Conservation (phyloP, 2,113 vertebrate genomes). For the Tauraco erythrolophus region DNA sequence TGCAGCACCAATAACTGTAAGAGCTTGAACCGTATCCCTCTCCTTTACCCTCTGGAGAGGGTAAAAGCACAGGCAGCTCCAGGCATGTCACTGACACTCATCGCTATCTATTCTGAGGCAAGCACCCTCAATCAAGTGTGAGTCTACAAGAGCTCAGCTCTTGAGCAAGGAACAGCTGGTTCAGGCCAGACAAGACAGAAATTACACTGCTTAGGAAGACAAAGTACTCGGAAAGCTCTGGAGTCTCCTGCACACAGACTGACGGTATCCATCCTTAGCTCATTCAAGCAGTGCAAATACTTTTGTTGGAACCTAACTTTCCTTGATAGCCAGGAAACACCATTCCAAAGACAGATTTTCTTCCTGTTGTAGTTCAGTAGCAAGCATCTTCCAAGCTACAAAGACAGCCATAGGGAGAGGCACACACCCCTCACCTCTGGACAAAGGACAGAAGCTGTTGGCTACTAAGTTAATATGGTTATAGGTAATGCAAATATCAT, state of each 20-base stretch:
- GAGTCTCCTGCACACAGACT: not conserved
- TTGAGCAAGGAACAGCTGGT: constrained; percentile 22
- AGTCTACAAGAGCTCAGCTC: constrained; percentile 23
- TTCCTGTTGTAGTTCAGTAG: not conserved
- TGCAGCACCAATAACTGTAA: accelerated
- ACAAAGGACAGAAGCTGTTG: not conserved
- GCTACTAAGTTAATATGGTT: not conserved
- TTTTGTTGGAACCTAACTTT: not conserved
- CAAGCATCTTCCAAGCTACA: not conserved
- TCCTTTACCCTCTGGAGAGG: not conserved
- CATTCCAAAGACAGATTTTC: not conserved
- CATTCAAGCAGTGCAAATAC: not conserved
- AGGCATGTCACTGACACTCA: constrained; percentile 30
- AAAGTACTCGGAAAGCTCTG: not conserved
- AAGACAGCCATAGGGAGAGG: not conserved
- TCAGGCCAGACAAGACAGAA: not conserved
- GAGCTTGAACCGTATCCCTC: accelerated
- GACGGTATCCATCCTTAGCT: not conserved
- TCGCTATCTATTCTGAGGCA: not conserved
- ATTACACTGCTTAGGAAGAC: not conserved
- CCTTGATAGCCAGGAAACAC: not conserved
- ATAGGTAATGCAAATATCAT: not conserved
- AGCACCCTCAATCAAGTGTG: not conserved
- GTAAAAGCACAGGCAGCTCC: constrained; percentile 1
- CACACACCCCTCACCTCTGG: not conserved